Evolutionary conservation across 2,113 vertebrate species (phyloP).

Genomic region (Mesoclemmys tuberculata): DNA sequence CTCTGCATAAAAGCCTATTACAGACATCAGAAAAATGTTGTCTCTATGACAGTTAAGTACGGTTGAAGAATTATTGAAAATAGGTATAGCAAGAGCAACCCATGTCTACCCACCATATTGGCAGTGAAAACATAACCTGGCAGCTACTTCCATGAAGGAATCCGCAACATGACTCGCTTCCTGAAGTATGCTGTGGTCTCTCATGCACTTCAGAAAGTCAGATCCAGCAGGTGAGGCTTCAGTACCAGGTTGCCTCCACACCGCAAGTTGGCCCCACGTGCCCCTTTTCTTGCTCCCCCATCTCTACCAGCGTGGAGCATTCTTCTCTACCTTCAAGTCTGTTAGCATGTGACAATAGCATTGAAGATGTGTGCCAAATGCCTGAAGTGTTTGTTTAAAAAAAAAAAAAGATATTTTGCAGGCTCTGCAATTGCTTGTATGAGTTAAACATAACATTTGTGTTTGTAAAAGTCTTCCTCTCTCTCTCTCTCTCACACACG

Average conservation of each 20-base stretch:
- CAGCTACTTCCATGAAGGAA: not conserved
- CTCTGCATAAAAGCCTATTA: not conserved
- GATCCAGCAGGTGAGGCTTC: not conserved
- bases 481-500: fast-evolving
- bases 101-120: no score
- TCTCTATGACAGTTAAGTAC: not conserved
- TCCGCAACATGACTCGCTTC: not conserved
- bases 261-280: not conserved
- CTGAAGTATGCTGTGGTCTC: not conserved
- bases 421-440: not conserved
- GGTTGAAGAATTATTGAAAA: not conserved
- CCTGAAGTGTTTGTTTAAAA: not conserved
- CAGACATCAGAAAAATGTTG: not conserved
- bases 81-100: not conserved
- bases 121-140: not conserved
- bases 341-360: not conserved
- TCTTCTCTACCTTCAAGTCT: not conserved
- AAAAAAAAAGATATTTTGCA: not conserved
- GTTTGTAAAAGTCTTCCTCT: not conserved
- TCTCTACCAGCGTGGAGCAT: no score
- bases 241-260: not conserved
- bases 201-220: not conserved
- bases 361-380: not conserved
- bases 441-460: not conserved
- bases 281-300: no score